phyloP scores from a whole-genome alignment of 2,113 vertebrate genomes.

The Microcebus griseorufus region DNA sequence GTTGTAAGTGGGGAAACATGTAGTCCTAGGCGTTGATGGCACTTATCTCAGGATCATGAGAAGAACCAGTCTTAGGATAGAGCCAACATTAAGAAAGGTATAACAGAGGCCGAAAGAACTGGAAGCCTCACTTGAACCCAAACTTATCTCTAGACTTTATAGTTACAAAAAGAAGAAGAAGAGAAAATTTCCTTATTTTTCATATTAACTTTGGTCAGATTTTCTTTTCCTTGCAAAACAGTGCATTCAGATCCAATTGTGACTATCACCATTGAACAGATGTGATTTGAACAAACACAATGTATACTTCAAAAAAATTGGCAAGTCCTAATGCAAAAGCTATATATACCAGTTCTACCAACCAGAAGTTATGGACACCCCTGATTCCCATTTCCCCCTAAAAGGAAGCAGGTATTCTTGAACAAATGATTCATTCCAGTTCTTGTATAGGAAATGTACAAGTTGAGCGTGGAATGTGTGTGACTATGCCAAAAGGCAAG shows the following conservation, averaged over 20 bases:
- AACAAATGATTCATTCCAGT: slow-evolving; percentile 22
- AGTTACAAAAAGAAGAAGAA: not conserved
- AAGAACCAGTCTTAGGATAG: not conserved
- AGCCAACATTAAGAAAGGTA: not conserved
- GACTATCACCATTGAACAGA: slow-evolving; percentile 4
- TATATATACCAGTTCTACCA: not conserved
- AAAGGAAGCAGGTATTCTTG: not conserved
- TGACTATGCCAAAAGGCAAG: not conserved
- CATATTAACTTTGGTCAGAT: not conserved
- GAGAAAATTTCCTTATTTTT: not conserved
- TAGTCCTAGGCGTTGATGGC: not conserved
- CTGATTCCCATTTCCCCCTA: not conserved
- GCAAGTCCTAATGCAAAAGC: not conserved
- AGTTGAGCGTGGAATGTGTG: not conserved
- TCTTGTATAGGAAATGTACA: not conserved
- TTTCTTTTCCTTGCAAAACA: slow-evolving; percentile 9
- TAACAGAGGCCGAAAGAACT: slow-evolving; percentile 17
- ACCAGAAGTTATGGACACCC: not conserved
- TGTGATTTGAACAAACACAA: slow-evolving; percentile 22
- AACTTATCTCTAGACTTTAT: not conserved
- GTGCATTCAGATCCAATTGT: not conserved
- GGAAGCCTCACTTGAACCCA: not conserved
- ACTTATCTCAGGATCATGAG: not conserved
- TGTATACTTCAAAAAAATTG: not conserved
- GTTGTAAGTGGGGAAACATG: not conserved